Percentiles rank a stretch among this genome's conserved stretches.
phyloP scores from a whole-genome alignment of 2,888 invertebrate species.

The Watsonalla binaria region DNA sequence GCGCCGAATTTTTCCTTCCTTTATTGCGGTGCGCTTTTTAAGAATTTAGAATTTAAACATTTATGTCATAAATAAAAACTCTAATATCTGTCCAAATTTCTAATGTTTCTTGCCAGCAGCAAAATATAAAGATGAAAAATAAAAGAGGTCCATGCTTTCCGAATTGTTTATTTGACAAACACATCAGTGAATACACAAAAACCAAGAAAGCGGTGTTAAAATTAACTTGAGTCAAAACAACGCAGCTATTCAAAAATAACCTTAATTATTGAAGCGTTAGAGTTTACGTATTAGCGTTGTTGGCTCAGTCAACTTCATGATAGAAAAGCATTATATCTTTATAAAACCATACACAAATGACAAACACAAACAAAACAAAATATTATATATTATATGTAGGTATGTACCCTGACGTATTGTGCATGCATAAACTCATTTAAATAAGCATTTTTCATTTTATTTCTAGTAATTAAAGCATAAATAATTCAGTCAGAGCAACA shows the following conservation, averaged over 20 bases:
- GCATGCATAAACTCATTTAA: no score
- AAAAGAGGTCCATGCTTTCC: conserved; percentile 18
- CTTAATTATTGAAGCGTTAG: background rate
- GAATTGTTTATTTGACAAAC: conserved; percentile 40
- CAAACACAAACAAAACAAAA: no score
- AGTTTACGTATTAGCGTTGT: conserved; percentile 14
- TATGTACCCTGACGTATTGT: no score
- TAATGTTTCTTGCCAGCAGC: no score
- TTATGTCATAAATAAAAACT: background rate
- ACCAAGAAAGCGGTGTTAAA: conserved; percentile 28
- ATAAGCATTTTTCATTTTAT: background rate
- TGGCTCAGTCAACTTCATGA: conserved; percentile 5
- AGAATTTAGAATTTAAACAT: no score
- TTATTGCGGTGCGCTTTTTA: no score
- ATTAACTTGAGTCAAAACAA: background rate
- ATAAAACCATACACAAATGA: no score
- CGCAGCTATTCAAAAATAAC: no score
- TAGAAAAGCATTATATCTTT: no score
- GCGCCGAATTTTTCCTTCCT: no score
- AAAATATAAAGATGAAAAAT: background rate
- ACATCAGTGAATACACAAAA: conserved; percentile 32
- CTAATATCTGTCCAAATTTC: no score
- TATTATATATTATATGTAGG: no score
- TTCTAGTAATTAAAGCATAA: background rate
- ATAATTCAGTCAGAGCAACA: background rate